A percentile compares a stretch with the other conserved stretches of the same genome.
Evolutionary conservation across 2,113 vertebrate species (phyloP).

Genomic region (Leptocoma aspasia): DNA sequence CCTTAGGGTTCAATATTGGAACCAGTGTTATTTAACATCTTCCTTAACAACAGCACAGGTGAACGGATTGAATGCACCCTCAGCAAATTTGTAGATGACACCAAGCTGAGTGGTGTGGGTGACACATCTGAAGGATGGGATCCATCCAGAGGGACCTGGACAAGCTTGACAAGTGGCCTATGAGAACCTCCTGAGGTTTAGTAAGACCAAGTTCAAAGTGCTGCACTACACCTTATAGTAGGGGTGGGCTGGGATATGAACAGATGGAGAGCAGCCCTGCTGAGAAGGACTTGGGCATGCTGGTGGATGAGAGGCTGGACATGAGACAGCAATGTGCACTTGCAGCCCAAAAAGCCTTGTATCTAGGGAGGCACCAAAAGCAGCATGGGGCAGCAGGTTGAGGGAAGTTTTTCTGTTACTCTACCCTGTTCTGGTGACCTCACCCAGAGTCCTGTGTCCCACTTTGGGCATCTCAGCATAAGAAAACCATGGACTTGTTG

Average conservation of each 20-base stretch:
- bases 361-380: not conserved
- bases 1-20: not conserved
- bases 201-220: not conserved
- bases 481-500: not conserved
- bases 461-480: not conserved
- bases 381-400: accelerated
- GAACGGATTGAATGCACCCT: not conserved
- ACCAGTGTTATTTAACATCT: not conserved
- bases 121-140: not conserved
- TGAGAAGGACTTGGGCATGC: not conserved
- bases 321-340: too few relatives aligned
- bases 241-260: not conserved
- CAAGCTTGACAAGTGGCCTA: not conserved
- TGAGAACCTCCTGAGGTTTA: not conserved
- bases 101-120: not conserved
- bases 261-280: not conserved
- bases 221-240: not conserved
- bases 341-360: not conserved
- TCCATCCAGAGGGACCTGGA: not conserved
- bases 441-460: not conserved
- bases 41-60: not conserved
- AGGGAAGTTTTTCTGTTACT: not conserved
- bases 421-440: not conserved
- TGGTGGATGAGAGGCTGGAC: not conserved
- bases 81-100: not conserved